phyloP scores from a whole-genome alignment of 1,140 invertebrate species.

The Cotesia typhae region DNA sequence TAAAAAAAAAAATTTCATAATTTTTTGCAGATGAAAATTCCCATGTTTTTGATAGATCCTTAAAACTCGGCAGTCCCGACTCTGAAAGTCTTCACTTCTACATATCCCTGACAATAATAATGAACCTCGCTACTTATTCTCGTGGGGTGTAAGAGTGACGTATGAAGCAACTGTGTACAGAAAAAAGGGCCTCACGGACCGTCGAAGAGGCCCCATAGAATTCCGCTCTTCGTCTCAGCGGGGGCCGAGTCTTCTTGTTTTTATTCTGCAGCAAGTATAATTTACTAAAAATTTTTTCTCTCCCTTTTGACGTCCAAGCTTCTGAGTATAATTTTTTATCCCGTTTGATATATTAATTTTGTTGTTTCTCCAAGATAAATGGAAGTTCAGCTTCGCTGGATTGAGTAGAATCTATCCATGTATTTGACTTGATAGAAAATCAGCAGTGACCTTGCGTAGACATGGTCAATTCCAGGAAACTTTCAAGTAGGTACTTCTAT shows the following conservation, averaged over 20 bases:
- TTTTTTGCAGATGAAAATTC: too few species aligned
- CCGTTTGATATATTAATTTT: too few species aligned
- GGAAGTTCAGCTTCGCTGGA: too few species aligned
- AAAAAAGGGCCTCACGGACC: conserved; percentile 46
- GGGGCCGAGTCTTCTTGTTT: conserved; percentile 33
- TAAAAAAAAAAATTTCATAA: too few species aligned
- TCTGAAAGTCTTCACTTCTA: too few species aligned
- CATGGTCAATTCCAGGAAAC: conserved; percentile 12
- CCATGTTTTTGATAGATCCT: too few species aligned
- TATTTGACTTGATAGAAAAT: too few species aligned
- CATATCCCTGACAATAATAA: not conserved
- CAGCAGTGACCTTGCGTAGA: not conserved
- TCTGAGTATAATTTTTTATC: too few species aligned
- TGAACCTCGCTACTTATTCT: not conserved
- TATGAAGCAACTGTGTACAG: conserved; percentile 24
- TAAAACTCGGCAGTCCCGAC: too few species aligned
- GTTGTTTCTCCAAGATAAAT: too few species aligned
- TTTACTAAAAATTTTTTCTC: not conserved
- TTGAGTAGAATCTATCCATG: too few species aligned
- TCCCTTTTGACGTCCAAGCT: conserved; percentile 8
- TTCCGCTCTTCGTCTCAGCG: conserved; percentile 37
- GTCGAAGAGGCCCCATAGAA: conserved; percentile 12
- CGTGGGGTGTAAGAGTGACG: conserved; percentile 3
- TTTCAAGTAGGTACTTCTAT: not conserved
- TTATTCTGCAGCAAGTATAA: not conserved